phyloP scores from a whole-genome alignment of 2,113 vertebrate genomes.

The Acanthochromis polyacanthus region DNA sequence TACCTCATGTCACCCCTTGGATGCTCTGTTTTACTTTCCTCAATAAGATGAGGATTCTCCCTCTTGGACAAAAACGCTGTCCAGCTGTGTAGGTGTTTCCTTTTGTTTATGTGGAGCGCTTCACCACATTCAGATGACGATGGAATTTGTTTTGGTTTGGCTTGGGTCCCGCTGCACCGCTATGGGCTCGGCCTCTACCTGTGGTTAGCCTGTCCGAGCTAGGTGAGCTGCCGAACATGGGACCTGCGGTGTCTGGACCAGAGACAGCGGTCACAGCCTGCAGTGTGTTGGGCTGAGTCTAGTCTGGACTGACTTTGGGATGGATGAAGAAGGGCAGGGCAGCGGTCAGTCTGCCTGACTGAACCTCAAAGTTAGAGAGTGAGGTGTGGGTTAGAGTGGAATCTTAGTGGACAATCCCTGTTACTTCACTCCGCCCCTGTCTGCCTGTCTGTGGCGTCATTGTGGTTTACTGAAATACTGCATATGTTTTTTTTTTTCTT shows the following conservation, averaged over 20 bases:
- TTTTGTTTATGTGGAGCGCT: slow-evolving; percentile 40
- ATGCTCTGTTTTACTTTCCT: slow-evolving; percentile 38
- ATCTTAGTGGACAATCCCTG: background rate
- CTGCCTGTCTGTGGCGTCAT: background rate
- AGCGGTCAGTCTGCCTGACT: slow-evolving; percentile 36
- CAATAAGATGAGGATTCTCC: slow-evolving; percentile 23
- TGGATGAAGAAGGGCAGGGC: slow-evolving; percentile 21
- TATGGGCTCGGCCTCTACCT: background rate
- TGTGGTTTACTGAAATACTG: background rate
- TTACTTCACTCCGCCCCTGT: background rate
- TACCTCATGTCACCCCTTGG: slow-evolving; percentile 48
- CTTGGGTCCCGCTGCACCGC: background rate
- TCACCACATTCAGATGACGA: slow-evolving; percentile 27
- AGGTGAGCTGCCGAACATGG: slow-evolving; percentile 45
- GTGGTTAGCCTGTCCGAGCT: slow-evolving; percentile 20
- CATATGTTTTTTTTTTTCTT: too few species aligned
- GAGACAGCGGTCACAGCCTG: slow-evolving; percentile 22
- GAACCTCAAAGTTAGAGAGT: background rate
- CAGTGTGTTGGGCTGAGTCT: slow-evolving; percentile 9
- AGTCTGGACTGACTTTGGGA: slow-evolving; percentile 27
- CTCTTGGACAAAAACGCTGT: slow-evolving; percentile 30
- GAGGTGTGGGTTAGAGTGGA: slow-evolving; percentile 5
- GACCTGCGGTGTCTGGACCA: slow-evolving; percentile 38
- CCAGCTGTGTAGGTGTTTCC: slow-evolving; percentile 26
- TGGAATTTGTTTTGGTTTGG: slow-evolving; percentile 60